Evolutionary conservation across 1,140 invertebrate species (phyloP).

Genomic region (Colletes gigas): DNA sequence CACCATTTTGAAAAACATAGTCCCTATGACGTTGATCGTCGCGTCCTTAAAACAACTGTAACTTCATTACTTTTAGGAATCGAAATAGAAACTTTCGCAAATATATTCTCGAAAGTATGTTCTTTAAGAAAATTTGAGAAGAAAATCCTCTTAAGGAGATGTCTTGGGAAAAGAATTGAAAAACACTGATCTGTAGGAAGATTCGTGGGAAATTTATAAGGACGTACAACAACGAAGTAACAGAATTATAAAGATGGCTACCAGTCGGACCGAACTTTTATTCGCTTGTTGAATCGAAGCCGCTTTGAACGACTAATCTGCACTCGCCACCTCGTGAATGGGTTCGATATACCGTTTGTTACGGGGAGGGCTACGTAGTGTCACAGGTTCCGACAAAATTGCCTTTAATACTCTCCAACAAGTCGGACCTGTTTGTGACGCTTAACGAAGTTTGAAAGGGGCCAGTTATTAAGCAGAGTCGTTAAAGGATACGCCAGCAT

Average conservation of each 20-base stretch:
- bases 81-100: too few relatives aligned
- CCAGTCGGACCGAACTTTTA: not conserved
- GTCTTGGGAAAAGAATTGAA: not conserved
- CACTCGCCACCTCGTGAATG: slow-evolving; percentile 10
- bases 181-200: not conserved
- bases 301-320: slow-evolving; percentile 9
- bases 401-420: slow-evolving; percentile 9
- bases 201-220: slow-evolving; percentile 15
- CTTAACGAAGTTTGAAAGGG: slow-evolving; percentile 68
- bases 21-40: too few relatives aligned
- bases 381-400: slow-evolving; percentile 42
- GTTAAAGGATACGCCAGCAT: slow-evolving; percentile 10
- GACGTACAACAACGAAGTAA: not conserved
- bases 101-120: too few relatives aligned
- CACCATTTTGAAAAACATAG: too few relatives aligned
- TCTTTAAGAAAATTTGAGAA: too few relatives aligned
- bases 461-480: slow-evolving; percentile 50
- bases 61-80: too few relatives aligned
- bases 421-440: slow-evolving; percentile 25
- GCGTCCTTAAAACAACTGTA: too few relatives aligned
- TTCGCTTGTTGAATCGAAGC: slow-evolving; percentile 3
- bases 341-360: not conserved
- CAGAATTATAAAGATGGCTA: not conserved
- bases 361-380: not conserved
- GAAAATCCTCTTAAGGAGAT: too few relatives aligned